phyloP scores from a whole-genome alignment of 2,888 invertebrate species.

The Epinotia brunnichana region DNA sequence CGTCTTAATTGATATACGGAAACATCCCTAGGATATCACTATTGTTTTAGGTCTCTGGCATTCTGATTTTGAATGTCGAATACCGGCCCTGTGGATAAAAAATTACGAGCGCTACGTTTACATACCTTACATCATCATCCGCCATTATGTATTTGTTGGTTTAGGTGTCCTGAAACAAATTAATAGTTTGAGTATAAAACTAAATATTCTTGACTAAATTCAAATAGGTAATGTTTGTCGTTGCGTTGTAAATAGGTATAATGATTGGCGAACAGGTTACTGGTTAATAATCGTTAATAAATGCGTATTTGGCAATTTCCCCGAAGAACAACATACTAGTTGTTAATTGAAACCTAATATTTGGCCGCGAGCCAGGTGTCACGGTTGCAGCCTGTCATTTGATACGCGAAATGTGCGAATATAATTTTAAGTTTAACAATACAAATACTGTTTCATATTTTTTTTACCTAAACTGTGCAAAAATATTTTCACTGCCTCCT shows the following conservation, averaged over 20 bases:
- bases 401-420: slow-evolving; percentile 63
- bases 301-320: slow-evolving; percentile 65
- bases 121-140: slow-evolving; percentile 97
- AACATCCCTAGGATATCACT: neutral
- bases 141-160: slow-evolving; percentile 89
- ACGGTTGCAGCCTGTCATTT: slow-evolving; percentile 65
- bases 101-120: slow-evolving; percentile 55
- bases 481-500: neutral
- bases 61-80: neutral
- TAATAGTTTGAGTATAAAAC: slow-evolving; percentile 29
- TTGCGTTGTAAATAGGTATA: neutral
- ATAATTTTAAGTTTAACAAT: slow-evolving; percentile 1
- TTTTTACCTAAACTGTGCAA: no score
- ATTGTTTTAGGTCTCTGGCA: neutral
- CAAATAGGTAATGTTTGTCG: neutral
- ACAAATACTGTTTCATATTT: neutral
- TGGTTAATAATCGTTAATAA: slow-evolving; percentile 49
- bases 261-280: neutral
- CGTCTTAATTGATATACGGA: neutral
- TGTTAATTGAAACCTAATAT: slow-evolving; percentile 65
- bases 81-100: neutral
- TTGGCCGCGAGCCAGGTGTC: slow-evolving; percentile 66
- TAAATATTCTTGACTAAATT: neutral
- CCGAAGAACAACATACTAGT: slow-evolving; percentile 56
- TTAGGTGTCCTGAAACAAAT: slow-evolving; percentile 83